Evolutionary conservation across 2,113 vertebrate genomes (phyloP).

Genomic region (Gymnocephalus cernua): DNA sequence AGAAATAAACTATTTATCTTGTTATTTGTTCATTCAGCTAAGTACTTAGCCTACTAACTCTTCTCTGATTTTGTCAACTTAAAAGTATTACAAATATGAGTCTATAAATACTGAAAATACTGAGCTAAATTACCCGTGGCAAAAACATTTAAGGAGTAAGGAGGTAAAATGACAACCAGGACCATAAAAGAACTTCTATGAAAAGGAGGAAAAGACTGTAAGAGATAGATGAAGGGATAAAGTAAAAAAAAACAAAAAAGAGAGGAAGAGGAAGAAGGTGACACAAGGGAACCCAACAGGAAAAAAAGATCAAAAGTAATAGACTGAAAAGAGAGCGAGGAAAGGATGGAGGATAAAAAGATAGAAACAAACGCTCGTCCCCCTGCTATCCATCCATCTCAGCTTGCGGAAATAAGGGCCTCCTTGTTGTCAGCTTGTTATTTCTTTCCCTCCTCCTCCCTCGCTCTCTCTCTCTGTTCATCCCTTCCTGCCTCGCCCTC

Average conservation of each 20-base stretch:
- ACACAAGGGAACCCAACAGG: constrained; percentile 13
- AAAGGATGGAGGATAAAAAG: constrained; percentile 12
- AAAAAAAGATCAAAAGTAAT: constrained; percentile 46
- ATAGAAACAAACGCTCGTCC: constrained; percentile 48
- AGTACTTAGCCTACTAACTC: background rate
- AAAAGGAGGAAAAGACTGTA: constrained; percentile 6
- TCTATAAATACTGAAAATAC: background rate
- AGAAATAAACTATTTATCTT: background rate
- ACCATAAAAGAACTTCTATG: background rate
- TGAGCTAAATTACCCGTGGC: background rate
- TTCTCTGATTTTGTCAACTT: too few relatives aligned
- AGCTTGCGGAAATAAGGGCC: constrained; percentile 76
- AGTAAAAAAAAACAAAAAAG: constrained; percentile 49
- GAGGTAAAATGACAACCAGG: background rate
- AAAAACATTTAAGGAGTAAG: background rate
- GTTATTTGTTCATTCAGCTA: background rate
- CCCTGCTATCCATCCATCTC: constrained; percentile 71
- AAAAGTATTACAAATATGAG: background rate
- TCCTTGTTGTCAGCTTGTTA: constrained; percentile 78
- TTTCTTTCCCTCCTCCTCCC: constrained; percentile 60
- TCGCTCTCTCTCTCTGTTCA: constrained; percentile 28
- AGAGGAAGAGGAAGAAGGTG: constrained; percentile 9
- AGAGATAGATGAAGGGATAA: constrained; percentile 46
- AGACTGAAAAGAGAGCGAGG: constrained; percentile 39
- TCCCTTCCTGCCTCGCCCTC: constrained; percentile 50